Base-by-base conservation (phyloP, 2,888 invertebrate species). In the Ophonus ardosiacus region DNA sequence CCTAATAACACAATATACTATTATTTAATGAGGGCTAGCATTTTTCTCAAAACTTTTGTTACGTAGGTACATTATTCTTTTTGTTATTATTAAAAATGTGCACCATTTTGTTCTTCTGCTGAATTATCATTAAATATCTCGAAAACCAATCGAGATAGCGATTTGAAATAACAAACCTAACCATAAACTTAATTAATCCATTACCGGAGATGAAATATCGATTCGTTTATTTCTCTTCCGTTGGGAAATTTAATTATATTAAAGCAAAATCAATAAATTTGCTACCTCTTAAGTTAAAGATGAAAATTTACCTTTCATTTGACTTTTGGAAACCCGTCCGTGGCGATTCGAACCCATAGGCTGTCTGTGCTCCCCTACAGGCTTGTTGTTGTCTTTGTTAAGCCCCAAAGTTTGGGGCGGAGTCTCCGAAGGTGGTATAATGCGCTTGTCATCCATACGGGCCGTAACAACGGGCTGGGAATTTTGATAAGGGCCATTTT, bases 221-320 rank as follows among this genome's bases (percentile, higher is more conserved):
- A 51, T 13, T 51, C 13, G 13, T 2, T 13, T 8, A 8, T 10
- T 0, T 13, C 10, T 13, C 10, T 51, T 51, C 43, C 43, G 8
- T 10, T 10, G 43, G 7, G 43, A 51, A 51, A 51, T 51, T 51
- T 51, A 51, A 51, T 51, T 51, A 51, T 3, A 10, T 4, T 7
- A 0, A 51, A 51, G 13, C 13, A 13, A 51, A 51, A 51, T 51
- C 43, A 13, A 51, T 51, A 10, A 51, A 13, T 7, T 10, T 10
- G 13, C 10, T 51, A 0, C 2, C 31, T 4, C 31, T 5, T 6
- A 31, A 0, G 13, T 76, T 31, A 31, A 4, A 31, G 63, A 31
- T 31, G 31, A 31, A 83, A 76, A 59, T 17, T 89, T 88, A 96
- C 96, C 96, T 93, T 96, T 96, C 96, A 97, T 96, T 90, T 96